A percentile compares a stretch with the other conserved stretches of the same genome.
Conservation (phyloP, 1,140 invertebrate genomes). For the Globodera rostochiensis region DNA sequence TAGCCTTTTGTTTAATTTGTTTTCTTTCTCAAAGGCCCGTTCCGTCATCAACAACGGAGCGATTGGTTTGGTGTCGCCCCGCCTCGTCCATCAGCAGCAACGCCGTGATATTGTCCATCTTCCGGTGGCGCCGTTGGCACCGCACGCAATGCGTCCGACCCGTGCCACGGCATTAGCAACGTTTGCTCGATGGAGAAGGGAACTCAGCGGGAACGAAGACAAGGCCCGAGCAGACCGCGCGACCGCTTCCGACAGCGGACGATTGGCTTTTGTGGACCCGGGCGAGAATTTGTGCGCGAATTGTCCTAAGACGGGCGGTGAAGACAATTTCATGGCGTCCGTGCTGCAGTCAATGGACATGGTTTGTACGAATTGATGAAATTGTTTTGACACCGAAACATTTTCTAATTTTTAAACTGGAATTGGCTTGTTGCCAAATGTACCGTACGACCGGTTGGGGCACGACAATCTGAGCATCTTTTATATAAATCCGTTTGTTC, state of each 20-base stretch:
- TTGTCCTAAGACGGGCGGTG: conserved; percentile 39
- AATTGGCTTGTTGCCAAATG: conserved; percentile 21
- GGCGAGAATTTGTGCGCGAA: conserved; percentile 40
- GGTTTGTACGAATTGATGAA: conserved; percentile 27
- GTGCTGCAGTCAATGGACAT: conserved; percentile 48
- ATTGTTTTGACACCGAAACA: neutral
- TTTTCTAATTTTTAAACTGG: neutral
- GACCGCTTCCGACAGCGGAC: conserved; percentile 22
- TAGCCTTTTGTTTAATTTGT: neutral
- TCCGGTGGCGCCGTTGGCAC: neutral
- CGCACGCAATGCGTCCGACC: conserved; percentile 6
- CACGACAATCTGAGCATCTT: too few relatives aligned
- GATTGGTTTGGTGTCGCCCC: neutral
- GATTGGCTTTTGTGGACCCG: conserved; percentile 27
- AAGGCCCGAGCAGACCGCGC: conserved; percentile 10
- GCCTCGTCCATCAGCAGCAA: neutral
- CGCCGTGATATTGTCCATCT: neutral
- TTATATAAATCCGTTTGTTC: neutral
- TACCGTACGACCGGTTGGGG: too few relatives aligned
- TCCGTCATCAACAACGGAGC: neutral
- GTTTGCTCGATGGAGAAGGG: conserved; percentile 9
- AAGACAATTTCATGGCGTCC: conserved; percentile 30
- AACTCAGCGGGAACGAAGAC: neutral
- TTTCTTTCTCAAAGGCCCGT: neutral
- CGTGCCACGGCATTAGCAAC: conserved; percentile 18